phyloP scores from a whole-genome alignment of 2,888 invertebrate genomes.

The Acrobasis consociella region DNA sequence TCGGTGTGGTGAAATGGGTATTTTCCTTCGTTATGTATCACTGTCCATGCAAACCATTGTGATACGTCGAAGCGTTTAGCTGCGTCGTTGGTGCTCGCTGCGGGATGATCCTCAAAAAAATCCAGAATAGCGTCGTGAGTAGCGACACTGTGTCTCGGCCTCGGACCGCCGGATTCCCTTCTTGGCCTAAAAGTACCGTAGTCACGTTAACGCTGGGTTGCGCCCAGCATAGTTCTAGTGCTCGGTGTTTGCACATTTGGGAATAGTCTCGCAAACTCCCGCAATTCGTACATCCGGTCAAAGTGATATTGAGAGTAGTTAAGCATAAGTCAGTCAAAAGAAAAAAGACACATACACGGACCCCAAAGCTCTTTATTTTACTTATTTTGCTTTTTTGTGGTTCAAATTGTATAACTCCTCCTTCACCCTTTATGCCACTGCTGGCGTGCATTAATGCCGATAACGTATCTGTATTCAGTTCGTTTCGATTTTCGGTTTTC shows the following conservation, averaged over 20 bases:
- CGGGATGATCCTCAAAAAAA: slow-evolving; percentile 16
- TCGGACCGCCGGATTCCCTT: slow-evolving; percentile 10
- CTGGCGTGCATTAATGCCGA: too few species aligned
- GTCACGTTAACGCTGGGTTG: slow-evolving; percentile 10
- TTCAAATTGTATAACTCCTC: too few species aligned
- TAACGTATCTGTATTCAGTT: too few species aligned
- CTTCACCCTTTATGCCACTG: too few species aligned
- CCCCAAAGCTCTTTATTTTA: too few species aligned
- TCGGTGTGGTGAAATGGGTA: neutral
- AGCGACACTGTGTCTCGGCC: slow-evolving; percentile 12
- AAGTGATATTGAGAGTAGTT: too few species aligned
- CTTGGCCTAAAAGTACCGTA: slow-evolving; percentile 9
- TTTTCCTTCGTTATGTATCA: neutral
- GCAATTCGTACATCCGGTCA: too few species aligned
- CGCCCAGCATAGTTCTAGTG: neutral
- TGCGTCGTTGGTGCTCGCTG: slow-evolving; percentile 19
- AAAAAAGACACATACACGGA: too few species aligned
- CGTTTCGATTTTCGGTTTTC: too few species aligned
- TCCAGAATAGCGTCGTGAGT: slow-evolving; percentile 14
- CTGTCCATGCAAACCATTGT: neutral
- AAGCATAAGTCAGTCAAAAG: too few species aligned
- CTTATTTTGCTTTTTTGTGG: too few species aligned
- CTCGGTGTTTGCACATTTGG: neutral
- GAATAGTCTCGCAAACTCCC: neutral
- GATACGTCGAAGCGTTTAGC: slow-evolving; percentile 12